Conservation (phyloP, 2,113 vertebrate species). For the Anoplopoma fimbria region DNA sequence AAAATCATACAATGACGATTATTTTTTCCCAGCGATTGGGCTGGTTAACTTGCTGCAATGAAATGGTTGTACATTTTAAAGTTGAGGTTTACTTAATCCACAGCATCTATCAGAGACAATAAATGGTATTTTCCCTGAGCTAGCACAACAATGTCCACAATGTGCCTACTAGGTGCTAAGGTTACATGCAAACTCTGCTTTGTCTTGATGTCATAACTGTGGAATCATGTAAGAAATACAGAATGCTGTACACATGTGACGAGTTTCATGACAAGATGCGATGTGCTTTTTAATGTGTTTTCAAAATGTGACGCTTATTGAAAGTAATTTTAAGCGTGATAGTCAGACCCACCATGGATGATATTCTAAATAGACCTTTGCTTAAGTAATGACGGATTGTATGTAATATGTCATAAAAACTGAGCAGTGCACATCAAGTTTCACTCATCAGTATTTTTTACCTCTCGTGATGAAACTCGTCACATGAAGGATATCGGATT, state of each 20-base stretch:
- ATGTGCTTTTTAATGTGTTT: constrained; percentile 4
- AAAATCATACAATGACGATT: not conserved
- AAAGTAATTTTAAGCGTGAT: not conserved
- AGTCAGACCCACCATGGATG: not conserved
- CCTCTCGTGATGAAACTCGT: constrained; percentile 43
- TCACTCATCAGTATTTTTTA: not conserved
- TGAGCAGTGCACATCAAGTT: not conserved
- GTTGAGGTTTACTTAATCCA: constrained; percentile 53
- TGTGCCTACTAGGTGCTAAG: constrained; percentile 40
- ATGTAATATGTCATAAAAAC: not conserved
- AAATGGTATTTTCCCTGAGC: constrained; percentile 74
- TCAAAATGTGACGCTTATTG: not conserved
- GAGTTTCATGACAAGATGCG: constrained; percentile 35
- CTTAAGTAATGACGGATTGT: not conserved
- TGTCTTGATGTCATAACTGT: constrained; percentile 77
- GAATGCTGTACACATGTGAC: not conserved
- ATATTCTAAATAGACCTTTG: not conserved
- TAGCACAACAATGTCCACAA: constrained; percentile 54
- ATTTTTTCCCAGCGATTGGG: not conserved
- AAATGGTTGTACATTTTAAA: constrained; percentile 10
- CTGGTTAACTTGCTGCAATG: constrained; percentile 1
- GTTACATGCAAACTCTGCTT: constrained; percentile 63
- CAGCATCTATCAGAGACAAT: constrained; percentile 76
- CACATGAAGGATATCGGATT: constrained; percentile 8
- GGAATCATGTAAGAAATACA: constrained; percentile 29